These are phyloP conservation scores for Trachops cirrhosus DNA, from an alignment of 2,797 vertebrate genomes.

Conservation along the genomic window DNA sequence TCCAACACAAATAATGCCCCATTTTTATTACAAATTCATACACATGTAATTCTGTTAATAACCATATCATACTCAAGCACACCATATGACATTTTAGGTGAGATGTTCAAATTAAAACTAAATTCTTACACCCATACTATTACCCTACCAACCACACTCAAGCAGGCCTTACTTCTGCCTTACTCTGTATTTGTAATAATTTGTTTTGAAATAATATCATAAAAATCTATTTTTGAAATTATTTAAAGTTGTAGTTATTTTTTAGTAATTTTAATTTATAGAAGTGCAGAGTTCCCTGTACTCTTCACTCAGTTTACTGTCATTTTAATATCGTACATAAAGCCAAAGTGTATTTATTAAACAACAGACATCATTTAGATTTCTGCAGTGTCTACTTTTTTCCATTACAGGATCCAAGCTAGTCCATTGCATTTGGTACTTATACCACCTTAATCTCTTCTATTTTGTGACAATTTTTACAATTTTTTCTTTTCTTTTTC, in stretches of 20 bases:
- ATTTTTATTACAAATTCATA: too few species aligned
- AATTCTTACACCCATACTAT: too few species aligned
- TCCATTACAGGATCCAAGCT: not conserved
- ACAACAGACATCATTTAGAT: not conserved
- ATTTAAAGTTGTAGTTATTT: not conserved
- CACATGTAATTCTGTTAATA: too few species aligned
- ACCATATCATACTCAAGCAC: too few species aligned
- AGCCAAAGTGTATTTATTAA: not conserved
- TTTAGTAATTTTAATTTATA: not conserved
- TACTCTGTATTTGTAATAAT: not conserved
- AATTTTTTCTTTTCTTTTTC: too few species aligned
- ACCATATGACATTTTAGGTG: too few species aligned
- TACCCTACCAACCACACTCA: too few species aligned
- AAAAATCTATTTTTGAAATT: not conserved
- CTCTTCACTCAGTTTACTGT: not conserved
- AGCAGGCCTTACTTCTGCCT: too few species aligned
- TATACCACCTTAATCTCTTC: accelerated
- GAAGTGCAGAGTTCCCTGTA: not conserved
- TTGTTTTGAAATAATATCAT: not conserved
- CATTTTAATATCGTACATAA: not conserved
- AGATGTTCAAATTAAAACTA: too few species aligned
- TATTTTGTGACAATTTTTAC: not conserved
- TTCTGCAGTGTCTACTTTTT: not conserved
- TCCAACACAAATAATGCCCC: too few species aligned
- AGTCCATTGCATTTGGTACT: not conserved